Conservation (phyloP, 2,888 invertebrate species). For the Drosophila gaucha region DNA sequence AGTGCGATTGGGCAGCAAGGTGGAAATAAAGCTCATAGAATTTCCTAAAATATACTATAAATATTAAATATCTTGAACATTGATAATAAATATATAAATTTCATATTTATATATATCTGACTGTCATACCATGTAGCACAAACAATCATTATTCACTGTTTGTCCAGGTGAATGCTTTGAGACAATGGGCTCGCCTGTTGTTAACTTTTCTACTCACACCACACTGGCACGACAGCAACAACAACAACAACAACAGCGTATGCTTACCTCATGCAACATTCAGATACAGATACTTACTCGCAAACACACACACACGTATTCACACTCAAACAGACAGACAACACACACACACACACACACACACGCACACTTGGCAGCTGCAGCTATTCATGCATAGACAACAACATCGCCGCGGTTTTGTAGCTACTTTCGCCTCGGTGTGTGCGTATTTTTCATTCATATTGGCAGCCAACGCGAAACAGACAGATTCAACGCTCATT, state of each 20-base stretch:
- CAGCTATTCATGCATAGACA: conserved; percentile 67
- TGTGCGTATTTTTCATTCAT: conserved; percentile 78
- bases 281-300: conserved; percentile 53
- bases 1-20: background rate
- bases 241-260: conserved; percentile 49
- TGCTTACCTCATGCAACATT: conserved; percentile 78
- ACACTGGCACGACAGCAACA: conserved; percentile 39
- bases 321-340: conserved; percentile 21
- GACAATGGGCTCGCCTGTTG: conserved; percentile 35
- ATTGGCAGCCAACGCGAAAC: conserved; percentile 73
- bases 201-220: conserved; percentile 58
- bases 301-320: conserved; percentile 28
- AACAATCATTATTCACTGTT: conserved; percentile 1
- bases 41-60: background rate
- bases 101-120: background rate
- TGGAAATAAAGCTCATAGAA: background rate
- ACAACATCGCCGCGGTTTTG: conserved; percentile 48
- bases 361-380: conserved; percentile 56
- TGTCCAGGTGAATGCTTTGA: conserved; percentile 34
- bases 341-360: conserved; percentile 21
- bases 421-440: conserved; percentile 58
- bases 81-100: conserved; percentile 2
- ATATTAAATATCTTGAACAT: background rate
- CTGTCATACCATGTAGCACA: background rate
- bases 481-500: conserved; percentile 53